phyloP scores from a whole-genome alignment of 2,888 invertebrate genomes.

The Mesochorus sp. region DNA sequence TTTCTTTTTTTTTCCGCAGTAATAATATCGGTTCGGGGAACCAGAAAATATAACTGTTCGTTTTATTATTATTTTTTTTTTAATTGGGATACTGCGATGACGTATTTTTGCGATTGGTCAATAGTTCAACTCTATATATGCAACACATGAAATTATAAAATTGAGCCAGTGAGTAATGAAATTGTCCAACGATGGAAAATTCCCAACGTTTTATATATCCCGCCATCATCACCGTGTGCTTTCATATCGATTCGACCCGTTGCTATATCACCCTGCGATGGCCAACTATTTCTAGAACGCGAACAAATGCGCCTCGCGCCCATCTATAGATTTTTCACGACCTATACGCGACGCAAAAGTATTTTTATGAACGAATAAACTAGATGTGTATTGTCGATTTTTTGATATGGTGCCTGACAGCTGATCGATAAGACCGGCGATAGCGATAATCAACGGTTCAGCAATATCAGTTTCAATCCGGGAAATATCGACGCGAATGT shows the following conservation, averaged over 20 bases:
- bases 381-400: background rate
- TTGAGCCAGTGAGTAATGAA: constrained; percentile 4
- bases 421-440: background rate
- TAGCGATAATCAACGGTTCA: background rate
- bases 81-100: background rate
- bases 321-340: constrained; percentile 46
- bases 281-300: constrained; percentile 53
- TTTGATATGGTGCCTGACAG: background rate
- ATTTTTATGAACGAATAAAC: background rate
- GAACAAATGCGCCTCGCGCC: background rate
- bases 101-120: too few relatives aligned
- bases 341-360: constrained; percentile 22
- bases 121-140: too few relatives aligned
- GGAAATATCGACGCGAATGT: too few relatives aligned
- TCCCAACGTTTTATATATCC: constrained; percentile 1
- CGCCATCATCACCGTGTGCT: background rate
- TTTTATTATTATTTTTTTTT: constrained; percentile 1
- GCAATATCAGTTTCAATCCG: too few relatives aligned
- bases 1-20: background rate
- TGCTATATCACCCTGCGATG: constrained; percentile 54
- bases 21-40: background rate
- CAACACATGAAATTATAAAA: background rate
- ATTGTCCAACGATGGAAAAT: constrained; percentile 25
- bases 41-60: too few relatives aligned
- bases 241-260: constrained; percentile 51